phyloP scores from a whole-genome alignment of 2,797 vertebrate species.

The Coluber constrictor region DNA sequence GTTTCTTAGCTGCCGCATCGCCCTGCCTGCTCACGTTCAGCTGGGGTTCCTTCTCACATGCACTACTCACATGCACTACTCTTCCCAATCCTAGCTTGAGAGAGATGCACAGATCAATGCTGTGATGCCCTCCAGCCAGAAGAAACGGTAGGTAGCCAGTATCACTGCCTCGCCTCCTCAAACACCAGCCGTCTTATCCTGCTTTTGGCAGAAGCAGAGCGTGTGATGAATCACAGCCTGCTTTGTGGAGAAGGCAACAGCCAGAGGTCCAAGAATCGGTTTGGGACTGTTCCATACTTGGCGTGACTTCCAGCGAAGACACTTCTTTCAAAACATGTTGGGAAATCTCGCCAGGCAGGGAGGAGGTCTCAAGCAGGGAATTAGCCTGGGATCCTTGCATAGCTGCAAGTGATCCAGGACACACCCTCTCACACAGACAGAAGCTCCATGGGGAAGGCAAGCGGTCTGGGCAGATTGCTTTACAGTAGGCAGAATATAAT shows the following conservation, averaged over 20 bases:
- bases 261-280: neutral
- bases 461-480: no score
- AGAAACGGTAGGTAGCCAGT: neutral
- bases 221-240: neutral
- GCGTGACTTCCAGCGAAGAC: neutral
- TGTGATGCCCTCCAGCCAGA: neutral
- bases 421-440: neutral
- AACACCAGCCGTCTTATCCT: neutral
- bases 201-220: neutral
- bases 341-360: no score
- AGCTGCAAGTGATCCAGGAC: no score
- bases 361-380: no score
- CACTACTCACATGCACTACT: no score
- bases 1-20: no score
- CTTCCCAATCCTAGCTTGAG: neutral
- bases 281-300: neutral
- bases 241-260: neutral
- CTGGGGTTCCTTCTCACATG: no score
- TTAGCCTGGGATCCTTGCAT: no score
- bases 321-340: neutral
- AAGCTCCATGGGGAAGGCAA: neutral
- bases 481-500: neutral
- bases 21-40: no score
- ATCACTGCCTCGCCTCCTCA: neutral
- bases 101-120: neutral